Percentiles rank a stretch among this genome's conserved stretches.
Evolutionary conservation across 1,140 invertebrate species (phyloP).

Genomic region (Zaprionus davidi): DNA sequence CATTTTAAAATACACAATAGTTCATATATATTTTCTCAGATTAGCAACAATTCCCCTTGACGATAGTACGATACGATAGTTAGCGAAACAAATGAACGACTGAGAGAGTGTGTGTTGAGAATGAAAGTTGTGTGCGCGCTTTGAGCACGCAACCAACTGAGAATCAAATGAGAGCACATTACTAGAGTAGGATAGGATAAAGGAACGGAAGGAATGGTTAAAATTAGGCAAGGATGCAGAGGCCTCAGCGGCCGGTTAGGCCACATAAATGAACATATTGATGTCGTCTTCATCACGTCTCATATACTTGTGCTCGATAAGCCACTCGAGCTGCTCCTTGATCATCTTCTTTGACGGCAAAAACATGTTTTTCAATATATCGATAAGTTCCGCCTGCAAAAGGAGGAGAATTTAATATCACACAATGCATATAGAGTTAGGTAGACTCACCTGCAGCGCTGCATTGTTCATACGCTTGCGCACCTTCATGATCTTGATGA

Average conservation of each 20-base stretch:
- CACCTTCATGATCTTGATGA: slow-evolving; percentile 99
- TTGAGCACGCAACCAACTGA: slow-evolving; percentile 35
- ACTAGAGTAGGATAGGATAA: slow-evolving; percentile 3
- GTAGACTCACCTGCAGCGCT: slow-evolving; percentile 90
- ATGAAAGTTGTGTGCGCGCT: slow-evolving; percentile 18
- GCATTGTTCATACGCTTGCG: slow-evolving; percentile 96
- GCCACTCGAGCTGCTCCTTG: slow-evolving; percentile 99
- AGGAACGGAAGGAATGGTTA: slow-evolving; percentile 33
- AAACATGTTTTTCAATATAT: slow-evolving; percentile 99
- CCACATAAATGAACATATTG: slow-evolving; percentile 99
- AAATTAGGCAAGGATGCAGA: slow-evolving; percentile 41
- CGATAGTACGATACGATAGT: slow-evolving; percentile 1
- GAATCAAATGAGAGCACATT: slow-evolving; percentile 6
- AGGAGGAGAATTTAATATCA: background rate
- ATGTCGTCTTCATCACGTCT: slow-evolving; percentile 97
- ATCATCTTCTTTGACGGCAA: slow-evolving; percentile 99
- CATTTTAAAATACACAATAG: slow-evolving; percentile 4
- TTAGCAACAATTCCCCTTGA: background rate
- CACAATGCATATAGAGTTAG: background rate
- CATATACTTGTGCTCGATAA: slow-evolving; percentile 99
- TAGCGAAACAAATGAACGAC: slow-evolving; percentile 2
- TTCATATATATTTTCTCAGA: slow-evolving; percentile 1
- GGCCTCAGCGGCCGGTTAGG: slow-evolving; percentile 87
- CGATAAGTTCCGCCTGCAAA: slow-evolving; percentile 94
- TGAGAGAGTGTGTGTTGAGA: slow-evolving; percentile 13